Evolutionary conservation across 1,140 invertebrate species (phyloP).

Genomic region (Kradibia gibbosae): DNA sequence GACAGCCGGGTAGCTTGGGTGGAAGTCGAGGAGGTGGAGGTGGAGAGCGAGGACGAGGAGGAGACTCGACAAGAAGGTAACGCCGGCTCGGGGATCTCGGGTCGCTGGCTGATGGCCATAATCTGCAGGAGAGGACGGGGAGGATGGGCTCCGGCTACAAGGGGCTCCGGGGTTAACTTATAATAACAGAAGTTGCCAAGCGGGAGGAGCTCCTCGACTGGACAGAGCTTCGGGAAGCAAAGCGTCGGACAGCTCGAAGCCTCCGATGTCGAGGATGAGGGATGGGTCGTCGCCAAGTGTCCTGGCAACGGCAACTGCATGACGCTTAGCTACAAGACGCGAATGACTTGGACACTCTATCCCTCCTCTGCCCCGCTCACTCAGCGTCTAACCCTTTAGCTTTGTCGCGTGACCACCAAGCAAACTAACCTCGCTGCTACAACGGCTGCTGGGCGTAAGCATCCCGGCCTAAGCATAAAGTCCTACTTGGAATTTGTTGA

Average conservation of each 20-base stretch:
- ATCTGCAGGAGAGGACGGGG: slow-evolving; percentile 58
- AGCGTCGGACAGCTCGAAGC: neutral
- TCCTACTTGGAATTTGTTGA: slow-evolving; percentile 58
- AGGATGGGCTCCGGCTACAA: slow-evolving; percentile 21
- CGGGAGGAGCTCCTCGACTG: slow-evolving; percentile 64
- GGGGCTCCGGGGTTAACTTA: slow-evolving; percentile 68
- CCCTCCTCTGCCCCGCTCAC: neutral
- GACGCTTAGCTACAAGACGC: slow-evolving; percentile 60
- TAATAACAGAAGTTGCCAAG: slow-evolving; percentile 72
- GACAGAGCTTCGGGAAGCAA: slow-evolving; percentile 57
- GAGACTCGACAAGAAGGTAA: slow-evolving; percentile 5
- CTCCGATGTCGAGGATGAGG: slow-evolving; percentile 59
- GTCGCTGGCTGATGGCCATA: slow-evolving; percentile 71
- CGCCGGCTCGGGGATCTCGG: slow-evolving; percentile 67
- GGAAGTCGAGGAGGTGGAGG: no score
- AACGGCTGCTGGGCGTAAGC: slow-evolving; percentile 25
- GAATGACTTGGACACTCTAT: slow-evolving; percentile 56
- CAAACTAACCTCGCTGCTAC: slow-evolving; percentile 64
- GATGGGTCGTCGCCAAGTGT: slow-evolving; percentile 71
- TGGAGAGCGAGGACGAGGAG: slow-evolving; percentile 26
- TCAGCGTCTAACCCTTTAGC: slow-evolving; percentile 27
- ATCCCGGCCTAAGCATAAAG: slow-evolving; percentile 28
- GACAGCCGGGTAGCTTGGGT: no score
- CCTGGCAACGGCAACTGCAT: slow-evolving; percentile 61
- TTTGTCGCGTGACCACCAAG: slow-evolving; percentile 42